Conservation (phyloP, 2,113 vertebrate species). For the Sterrhoptilus dennistouni region DNA sequence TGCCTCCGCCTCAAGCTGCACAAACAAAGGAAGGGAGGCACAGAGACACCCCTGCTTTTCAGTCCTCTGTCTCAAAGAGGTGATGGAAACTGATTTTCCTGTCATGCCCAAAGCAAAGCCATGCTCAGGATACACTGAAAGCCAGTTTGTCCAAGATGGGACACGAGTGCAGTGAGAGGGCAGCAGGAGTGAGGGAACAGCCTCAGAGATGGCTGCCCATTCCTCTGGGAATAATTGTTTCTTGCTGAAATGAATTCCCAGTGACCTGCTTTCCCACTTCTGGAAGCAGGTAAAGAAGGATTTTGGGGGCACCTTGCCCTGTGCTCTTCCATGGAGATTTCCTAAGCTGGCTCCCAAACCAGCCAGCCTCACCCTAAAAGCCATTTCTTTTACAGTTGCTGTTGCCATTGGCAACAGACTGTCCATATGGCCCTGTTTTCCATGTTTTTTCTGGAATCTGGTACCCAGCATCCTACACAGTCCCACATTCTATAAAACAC, state of each 20-base stretch:
- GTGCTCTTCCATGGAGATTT: neutral
- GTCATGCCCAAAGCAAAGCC: neutral
- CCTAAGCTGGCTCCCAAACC: neutral
- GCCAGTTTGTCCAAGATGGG: neutral
- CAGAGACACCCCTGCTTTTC: neutral
- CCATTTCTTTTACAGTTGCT: neutral
- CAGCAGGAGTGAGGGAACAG: neutral
- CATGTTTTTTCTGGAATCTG: neutral
- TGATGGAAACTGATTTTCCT: neutral
- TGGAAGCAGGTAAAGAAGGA: neutral
- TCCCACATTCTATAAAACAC: neutral
- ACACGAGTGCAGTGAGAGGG: fast-evolving
- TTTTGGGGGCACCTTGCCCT: neutral
- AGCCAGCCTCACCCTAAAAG: neutral
- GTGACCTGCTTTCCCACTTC: neutral
- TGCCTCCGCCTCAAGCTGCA: neutral
- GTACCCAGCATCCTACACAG: neutral
- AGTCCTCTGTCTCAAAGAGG: neutral
- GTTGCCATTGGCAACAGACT: neutral
- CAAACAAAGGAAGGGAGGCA: neutral
- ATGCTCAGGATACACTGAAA: neutral
- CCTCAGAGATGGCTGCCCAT: neutral
- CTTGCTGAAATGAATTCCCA: neutral
- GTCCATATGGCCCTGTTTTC: neutral
- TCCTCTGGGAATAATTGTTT: neutral